Evolutionary conservation across 2,888 invertebrate species (phyloP), one percentile per base, ranked within the genome.

Genomic region (Epicampocera succincta): DNA sequence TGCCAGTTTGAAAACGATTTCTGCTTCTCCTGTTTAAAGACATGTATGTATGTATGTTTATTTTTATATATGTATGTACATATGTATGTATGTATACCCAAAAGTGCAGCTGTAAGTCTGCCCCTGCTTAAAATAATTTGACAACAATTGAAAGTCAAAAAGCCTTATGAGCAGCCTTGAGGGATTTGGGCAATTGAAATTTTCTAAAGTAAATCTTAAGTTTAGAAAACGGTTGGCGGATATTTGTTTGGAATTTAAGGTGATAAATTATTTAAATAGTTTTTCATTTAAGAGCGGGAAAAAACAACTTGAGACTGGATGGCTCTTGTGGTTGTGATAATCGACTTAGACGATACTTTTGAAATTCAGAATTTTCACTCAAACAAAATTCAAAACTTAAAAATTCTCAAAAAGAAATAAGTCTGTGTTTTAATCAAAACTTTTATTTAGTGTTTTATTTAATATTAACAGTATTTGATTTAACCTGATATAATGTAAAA

Each of bases 111-210:
- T n/a, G 15, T 38, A 40, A 48, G n/a, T 60, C 60, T 71, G 15
- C 12, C 4, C 21, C 38, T 73, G 52, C 15, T 44, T 63, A 29
- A 63, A 29, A 38, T 4, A 61, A 29, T 52, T 52, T 21, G 42
- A 12, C 40, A 33, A 50, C 50, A 60, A 68, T 46, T 46, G 25
- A 52, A 72, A 52, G 68, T 68, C 61, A 63, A 63, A 65, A 52
- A 71, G 46, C 58, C 60, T 75, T 71, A 71, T 50, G 71, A 66
- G 25, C 42, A 29, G 40, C 71, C 74, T 75, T 80, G 65, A 48
- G 71, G 52, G 80, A 75, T 75, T 71, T 58, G 11, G 25, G 17
- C 3, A 68, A 65, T 33, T 58, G n/a, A 71, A 65, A 69, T 69
- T 65, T 65, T 69, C 50, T 15, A 66, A 66, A 60, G 38, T 63